phyloP scores from a whole-genome alignment of 1,140 invertebrate species.

The Drosophila serrata region DNA sequence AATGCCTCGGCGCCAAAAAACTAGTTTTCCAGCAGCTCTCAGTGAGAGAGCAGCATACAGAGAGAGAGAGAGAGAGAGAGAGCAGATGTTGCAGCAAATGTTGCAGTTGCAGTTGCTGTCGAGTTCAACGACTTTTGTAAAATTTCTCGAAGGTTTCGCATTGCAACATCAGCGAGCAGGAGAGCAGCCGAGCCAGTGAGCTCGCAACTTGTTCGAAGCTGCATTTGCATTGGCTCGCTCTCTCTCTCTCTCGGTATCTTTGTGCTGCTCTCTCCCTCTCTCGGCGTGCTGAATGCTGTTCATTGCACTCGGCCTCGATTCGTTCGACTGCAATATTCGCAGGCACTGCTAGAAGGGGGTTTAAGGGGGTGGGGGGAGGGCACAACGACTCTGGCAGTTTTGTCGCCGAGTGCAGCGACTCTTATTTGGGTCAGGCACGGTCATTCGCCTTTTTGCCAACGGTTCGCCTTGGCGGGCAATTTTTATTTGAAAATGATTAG shows the following conservation, averaged over 20 bases:
- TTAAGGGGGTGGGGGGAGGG: neutral
- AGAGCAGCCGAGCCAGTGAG: neutral
- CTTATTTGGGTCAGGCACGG: slow-evolving; percentile 86
- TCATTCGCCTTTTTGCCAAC: slow-evolving; percentile 82
- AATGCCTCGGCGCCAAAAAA: slow-evolving; percentile 82
- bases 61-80: neutral
- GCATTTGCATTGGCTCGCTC: slow-evolving; percentile 69
- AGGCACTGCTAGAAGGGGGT: slow-evolving; percentile 6
- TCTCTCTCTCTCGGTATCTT: slow-evolving; percentile 4
- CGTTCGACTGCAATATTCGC: slow-evolving; percentile 75
- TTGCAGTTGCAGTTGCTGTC: slow-evolving; percentile 35
- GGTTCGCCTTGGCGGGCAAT: slow-evolving; percentile 73
- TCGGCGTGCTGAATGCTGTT: slow-evolving; percentile 79
- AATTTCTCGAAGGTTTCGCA: slow-evolving; percentile 85
- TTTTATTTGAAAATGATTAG: slow-evolving; percentile 79
- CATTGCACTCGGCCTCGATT: slow-evolving; percentile 84
- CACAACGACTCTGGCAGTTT: slow-evolving; percentile 43
- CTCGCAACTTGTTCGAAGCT: slow-evolving; percentile 71
- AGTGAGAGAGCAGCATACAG: neutral
- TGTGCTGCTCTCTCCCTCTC: slow-evolving; percentile 1
- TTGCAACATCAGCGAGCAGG: slow-evolving; percentile 64
- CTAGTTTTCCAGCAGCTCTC: slow-evolving; percentile 69
- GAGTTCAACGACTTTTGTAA: slow-evolving; percentile 84
- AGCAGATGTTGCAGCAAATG: slow-evolving; percentile 10
- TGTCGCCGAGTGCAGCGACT: slow-evolving; percentile 85